Conservation (phyloP, 1,140 invertebrate genomes). For the Drosophila parvula region DNA sequence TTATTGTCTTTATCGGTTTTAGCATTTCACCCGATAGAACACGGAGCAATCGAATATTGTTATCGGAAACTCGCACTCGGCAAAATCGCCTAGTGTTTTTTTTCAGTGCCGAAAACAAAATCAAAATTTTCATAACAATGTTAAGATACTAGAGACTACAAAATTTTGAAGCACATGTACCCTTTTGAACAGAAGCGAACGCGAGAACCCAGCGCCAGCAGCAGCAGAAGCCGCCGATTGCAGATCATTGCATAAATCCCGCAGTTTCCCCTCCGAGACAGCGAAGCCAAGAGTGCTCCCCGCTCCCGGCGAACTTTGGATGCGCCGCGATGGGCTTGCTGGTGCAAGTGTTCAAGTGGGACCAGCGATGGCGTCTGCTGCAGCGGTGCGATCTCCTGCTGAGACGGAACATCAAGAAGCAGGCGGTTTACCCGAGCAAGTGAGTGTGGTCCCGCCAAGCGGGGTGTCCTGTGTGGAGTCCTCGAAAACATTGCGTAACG, state of each 20-base stretch:
- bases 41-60: constrained; percentile 8
- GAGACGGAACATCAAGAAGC: constrained; percentile 62
- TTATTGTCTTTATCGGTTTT: no score
- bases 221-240: constrained; percentile 10
- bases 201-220: constrained; percentile 32
- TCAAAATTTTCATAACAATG: constrained; percentile 69
- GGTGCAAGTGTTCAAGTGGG: constrained; percentile 69
- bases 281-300: constrained; percentile 33
- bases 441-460: constrained; percentile 35
- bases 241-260: constrained; percentile 59
- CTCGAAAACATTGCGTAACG: constrained; percentile 33
- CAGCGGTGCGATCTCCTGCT: constrained; percentile 59
- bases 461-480: constrained; percentile 13
- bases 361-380: constrained; percentile 61
- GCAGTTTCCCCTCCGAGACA: constrained; percentile 36
- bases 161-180: constrained; percentile 63
- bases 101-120: constrained; percentile 60
- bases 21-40: background rate
- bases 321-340: constrained; percentile 58
- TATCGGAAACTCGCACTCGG: constrained; percentile 22
- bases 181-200: constrained; percentile 6
- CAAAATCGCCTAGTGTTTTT: constrained; percentile 30
- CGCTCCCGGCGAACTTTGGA: constrained; percentile 38
- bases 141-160: constrained; percentile 26
- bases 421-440: constrained; percentile 64